These are phyloP conservation scores for Petroica traversi DNA, from an alignment of 2,113 vertebrate species.

Conservation along the genomic window DNA sequence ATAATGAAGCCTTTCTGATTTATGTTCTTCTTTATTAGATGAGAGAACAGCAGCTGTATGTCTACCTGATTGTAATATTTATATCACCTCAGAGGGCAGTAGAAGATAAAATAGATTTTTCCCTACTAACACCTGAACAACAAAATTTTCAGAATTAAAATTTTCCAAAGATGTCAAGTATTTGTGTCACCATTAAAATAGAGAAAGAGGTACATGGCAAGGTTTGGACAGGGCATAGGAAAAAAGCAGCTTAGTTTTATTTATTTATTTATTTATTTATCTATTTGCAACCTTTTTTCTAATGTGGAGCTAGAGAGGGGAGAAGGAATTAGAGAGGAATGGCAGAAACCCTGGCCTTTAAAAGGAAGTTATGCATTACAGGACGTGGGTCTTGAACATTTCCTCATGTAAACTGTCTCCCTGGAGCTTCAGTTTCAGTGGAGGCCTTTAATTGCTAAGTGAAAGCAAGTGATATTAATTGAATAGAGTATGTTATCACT, in stretches of 20 bases:
- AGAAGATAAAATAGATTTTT: not conserved
- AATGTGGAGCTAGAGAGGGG: not conserved
- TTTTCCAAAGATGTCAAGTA: not conserved
- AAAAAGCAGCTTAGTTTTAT: not conserved
- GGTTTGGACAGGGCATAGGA: not conserved
- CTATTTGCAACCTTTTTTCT: not conserved
- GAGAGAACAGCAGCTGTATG: not conserved
- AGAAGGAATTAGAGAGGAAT: not conserved
- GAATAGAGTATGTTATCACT: not conserved
- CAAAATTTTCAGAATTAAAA: not conserved
- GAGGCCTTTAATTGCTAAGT: not conserved
- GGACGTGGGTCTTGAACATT: not conserved
- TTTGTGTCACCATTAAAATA: not conserved
- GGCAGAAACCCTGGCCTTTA: not conserved
- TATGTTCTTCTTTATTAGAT: not conserved
- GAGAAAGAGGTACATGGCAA: not conserved
- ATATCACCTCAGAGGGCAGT: not conserved
- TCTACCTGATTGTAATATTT: not conserved
- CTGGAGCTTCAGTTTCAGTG: not conserved
- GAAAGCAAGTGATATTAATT: not conserved
- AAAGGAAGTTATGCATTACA: not conserved
- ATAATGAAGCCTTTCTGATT: not conserved
- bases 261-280: not conserved
- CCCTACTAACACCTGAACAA: not conserved
- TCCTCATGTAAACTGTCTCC: not conserved